These are phyloP conservation scores for Limosa lapponica DNA, from an alignment of 2,797 vertebrate species.

Conservation along the genomic window DNA sequence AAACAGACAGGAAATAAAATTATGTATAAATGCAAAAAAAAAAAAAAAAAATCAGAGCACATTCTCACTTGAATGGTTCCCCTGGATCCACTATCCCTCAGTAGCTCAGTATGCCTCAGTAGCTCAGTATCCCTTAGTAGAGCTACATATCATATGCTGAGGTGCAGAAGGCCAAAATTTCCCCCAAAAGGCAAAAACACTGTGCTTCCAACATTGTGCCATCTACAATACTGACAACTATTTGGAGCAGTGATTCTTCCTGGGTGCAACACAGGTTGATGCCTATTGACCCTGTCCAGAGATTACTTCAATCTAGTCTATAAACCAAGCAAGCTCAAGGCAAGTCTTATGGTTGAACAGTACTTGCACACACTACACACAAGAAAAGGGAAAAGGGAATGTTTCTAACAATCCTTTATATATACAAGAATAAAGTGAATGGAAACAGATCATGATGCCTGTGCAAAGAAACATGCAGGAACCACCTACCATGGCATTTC, in stretches of 20 bases:
- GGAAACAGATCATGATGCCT: not conserved
- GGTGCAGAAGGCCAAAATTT: not conserved
- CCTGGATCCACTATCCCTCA: not conserved
- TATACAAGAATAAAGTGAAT: not conserved
- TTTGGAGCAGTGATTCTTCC: not conserved
- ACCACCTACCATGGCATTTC: not conserved
- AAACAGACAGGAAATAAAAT: not conserved
- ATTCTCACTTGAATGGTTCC: not conserved
- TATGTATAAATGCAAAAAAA: not conserved
- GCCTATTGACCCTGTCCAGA: not conserved
- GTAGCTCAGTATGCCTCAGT: not conserved
- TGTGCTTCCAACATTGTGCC: not conserved
- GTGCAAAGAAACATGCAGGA: not conserved
- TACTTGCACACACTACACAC: not conserved
- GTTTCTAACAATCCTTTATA: not conserved
- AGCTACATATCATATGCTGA: not conserved
- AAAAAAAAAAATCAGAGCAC: not conserved
- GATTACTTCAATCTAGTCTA: not conserved
- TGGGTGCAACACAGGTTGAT: not conserved
- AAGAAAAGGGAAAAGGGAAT: not conserved
- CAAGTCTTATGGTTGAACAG: not conserved
- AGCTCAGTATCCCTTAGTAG: not conserved
- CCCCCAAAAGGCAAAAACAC: not conserved
- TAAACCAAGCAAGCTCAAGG: not conserved
- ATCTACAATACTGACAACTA: not conserved